phyloP scores from a whole-genome alignment of 1,140 invertebrate genomes.

The Luehdorfia chinensis region DNA sequence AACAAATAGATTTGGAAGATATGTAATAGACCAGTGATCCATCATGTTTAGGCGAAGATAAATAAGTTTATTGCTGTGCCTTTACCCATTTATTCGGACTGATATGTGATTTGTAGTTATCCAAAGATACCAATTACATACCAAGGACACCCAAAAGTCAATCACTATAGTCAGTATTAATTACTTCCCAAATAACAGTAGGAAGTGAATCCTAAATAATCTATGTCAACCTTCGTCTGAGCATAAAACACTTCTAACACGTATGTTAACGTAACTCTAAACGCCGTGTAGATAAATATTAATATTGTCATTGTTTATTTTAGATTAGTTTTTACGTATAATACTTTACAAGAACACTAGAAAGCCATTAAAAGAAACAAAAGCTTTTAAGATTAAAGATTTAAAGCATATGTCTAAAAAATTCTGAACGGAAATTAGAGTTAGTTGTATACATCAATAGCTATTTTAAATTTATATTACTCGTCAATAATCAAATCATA shows the following conservation, averaged over 20 bases:
- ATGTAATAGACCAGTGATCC: conserved; percentile 55
- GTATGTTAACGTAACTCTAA: conserved; percentile 60
- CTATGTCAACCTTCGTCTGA: conserved; percentile 49
- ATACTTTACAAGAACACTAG: conserved; percentile 55
- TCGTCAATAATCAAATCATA: conserved; percentile 14
- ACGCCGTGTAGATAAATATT: conserved; percentile 62
- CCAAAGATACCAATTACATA: no score
- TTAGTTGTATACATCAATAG: conserved; percentile 4
- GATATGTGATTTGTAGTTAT: conserved; percentile 9
- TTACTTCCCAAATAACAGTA: conserved; percentile 36
- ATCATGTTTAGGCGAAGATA: conserved; percentile 34
- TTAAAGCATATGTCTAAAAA: conserved; percentile 18
- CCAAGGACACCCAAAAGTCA: conserved; percentile 1
- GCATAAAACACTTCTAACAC: conserved; percentile 60
- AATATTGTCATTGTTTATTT: conserved; percentile 73
- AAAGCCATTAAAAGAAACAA: conserved; percentile 54
- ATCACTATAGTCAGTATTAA: conserved; percentile 2
- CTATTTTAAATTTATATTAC: conserved; percentile 2
- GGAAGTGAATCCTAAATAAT: conserved; percentile 40
- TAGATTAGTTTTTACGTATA: conserved; percentile 63
- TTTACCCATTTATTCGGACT: conserved; percentile 25
- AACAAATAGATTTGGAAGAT: conserved; percentile 70
- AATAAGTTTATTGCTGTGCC: conserved; percentile 44
- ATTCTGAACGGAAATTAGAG: conserved; percentile 13
- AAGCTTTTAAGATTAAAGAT: conserved; percentile 33